Base-by-base conservation (phyloP, 2,888 invertebrate species). In the Amorpha juglandis region DNA sequence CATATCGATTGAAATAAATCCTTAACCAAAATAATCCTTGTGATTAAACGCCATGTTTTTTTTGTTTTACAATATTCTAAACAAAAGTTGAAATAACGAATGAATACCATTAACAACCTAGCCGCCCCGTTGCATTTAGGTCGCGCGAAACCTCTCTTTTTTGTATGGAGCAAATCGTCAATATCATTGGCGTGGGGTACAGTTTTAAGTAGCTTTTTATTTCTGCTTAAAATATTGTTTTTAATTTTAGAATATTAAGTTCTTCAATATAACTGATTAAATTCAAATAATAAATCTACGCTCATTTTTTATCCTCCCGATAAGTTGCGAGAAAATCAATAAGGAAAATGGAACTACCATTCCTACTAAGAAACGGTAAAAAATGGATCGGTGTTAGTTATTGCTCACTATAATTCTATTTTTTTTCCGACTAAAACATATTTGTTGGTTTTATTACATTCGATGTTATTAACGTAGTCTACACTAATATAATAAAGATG, bases 321-420 rank as follows among this genome's bases (percentile, higher is more conserved):
- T 19, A 58, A 58, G 19, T 58, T 38, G 19, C 19, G 42, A 58
- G 58, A 58, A 16, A 58, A 42, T 58, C 42, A 58, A 42, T 58
- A 42, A 58, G 42, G 58, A 58, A 58, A 58, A 58, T 58, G 58
- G 58, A 9, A 42, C 19, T 19, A 12, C 42, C 58, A 12, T 58
- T 42, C 42, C 42, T 19, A 42, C 42, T 19, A 58, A 58, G 58
- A 58, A 58, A 42, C 19, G 14, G 58, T 58, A 58, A 19, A 6
- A 42, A 58, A 58, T 58, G 42, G 58, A 58, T 58, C 53, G 35
- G 53, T 42, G 58, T 58, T 42, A 38, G 55, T 55, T 58, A 42
- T 42, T 58, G 58, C 19, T 38, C 4, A 1, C 38, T 19, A 35
- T 55, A 38, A 38, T 55, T 55, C 19, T 58, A 50, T 9, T 42